phyloP scores from a whole-genome alignment of 2,113 vertebrate genomes.

The Lophius piscatorius region DNA sequence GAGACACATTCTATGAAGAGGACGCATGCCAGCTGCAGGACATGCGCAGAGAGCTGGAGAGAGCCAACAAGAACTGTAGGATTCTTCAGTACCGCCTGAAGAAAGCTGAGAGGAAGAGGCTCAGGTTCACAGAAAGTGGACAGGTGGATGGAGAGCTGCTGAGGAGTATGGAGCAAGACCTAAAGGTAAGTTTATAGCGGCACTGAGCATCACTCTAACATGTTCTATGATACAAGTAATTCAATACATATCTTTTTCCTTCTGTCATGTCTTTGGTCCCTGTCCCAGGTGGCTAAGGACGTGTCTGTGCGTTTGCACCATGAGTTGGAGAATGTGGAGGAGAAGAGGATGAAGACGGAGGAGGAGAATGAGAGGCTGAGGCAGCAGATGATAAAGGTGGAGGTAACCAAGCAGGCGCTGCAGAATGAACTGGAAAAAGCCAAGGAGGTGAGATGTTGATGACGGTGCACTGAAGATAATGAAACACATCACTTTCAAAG shows the following conservation, averaged over 20 bases:
- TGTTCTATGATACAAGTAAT: background rate
- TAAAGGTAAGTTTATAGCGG: constrained; percentile 84
- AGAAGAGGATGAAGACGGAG: constrained; percentile 95
- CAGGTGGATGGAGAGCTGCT: constrained; percentile 94
- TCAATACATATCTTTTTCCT: background rate
- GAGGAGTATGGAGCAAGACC: constrained; percentile 96
- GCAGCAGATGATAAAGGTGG: constrained; percentile 95
- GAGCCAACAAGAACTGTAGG: constrained; percentile 98
- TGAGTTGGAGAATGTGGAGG: constrained; percentile 96
- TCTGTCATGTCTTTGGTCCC: background rate
- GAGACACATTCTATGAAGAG: constrained; percentile 98
- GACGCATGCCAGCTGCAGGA: constrained; percentile 98
- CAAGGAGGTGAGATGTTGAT: constrained; percentile 87
- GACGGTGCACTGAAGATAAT: background rate
- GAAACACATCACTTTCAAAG: no score
- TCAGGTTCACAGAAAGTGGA: constrained; percentile 90
- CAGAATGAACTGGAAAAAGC: constrained; percentile 96
- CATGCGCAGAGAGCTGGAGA: constrained; percentile 96
- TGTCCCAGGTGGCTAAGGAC: constrained; percentile 92
- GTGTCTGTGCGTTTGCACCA: constrained; percentile 97
- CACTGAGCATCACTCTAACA: no score
- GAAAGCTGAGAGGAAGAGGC: constrained; percentile 94
- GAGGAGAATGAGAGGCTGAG: constrained; percentile 97
- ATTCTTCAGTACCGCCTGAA: constrained; percentile 98
- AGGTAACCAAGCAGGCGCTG: constrained; percentile 94